Evolutionary conservation across 2,888 invertebrate genomes (phyloP), one percentile per base, ranked within the genome.

Genomic region (Sinelater perroti): DNA sequence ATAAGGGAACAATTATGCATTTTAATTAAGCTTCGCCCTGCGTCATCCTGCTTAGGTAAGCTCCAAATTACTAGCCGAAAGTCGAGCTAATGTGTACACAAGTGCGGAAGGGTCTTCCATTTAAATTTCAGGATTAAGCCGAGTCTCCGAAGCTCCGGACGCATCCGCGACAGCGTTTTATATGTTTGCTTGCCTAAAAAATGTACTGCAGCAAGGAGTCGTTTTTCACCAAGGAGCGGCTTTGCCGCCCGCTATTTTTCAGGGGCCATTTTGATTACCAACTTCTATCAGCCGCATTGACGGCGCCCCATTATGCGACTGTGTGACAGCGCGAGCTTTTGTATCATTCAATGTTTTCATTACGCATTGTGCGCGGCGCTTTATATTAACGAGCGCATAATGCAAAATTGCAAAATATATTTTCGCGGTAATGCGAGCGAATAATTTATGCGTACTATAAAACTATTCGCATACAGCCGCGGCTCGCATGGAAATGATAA

Each of bases 381-480:
- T 31, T 46, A 31, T 18, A 33, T 33, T 47, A 47, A 47, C 30
- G 47, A 47, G 10, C 21, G 16, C 24, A 40, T 50, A 40, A 50
- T 38, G 21, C 35, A 26, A 36, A 33, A 33, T 21, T 14, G 36
- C 28, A 30, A 50, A 50, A 50, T 50, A 20, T 38, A 50, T 40
- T 38, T 40, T 18, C 26, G 21, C 50, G 20, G 26, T 49, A 49
- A 49, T 47, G 58, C 57, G 26, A 20, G 49, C 44, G 51, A 59
- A 54, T 60, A 62, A 62, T 64, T 64, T 62, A 64, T 56, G 57
- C 36, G 26, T 40, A 59, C 56, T 50, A 60, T 61, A 56, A 62
- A 63, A 64, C 47, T 55, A 51, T 56, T 55, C 46, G 45, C 31
- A 40, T 53, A 36, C 35, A 36, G 42, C 53, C 40, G 45, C 21